These are phyloP conservation scores for Lagorchestes hirsutus DNA, from an alignment of 2,797 vertebrate species.

Conservation along the genomic window DNA sequence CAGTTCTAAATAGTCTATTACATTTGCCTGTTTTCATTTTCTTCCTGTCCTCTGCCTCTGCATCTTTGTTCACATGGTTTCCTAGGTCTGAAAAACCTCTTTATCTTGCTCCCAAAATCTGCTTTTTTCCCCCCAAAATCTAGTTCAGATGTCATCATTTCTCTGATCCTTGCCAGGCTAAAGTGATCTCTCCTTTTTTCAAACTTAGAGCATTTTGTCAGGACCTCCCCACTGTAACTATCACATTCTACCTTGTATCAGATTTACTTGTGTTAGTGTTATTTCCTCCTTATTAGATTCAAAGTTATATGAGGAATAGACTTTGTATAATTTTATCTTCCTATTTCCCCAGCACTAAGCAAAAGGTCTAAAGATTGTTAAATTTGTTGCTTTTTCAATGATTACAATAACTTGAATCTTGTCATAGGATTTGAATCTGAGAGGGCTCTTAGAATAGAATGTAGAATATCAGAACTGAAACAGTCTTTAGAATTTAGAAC, in stretches of 20 bases:
- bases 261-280: not conserved
- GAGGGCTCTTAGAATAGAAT: not conserved
- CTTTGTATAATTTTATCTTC: not conserved
- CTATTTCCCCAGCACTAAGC: not conserved
- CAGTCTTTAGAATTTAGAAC: not conserved
- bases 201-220: not conserved
- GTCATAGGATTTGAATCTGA: not conserved
- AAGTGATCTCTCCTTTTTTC: not conserved
- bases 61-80: not conserved
- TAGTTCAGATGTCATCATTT: not conserved
- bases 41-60: not conserved
- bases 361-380: not conserved
- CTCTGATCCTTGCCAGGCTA: not conserved
- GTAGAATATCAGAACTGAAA: not conserved
- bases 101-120: not conserved
- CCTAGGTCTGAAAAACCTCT: not conserved
- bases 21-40: not conserved
- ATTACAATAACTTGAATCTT: not conserved
- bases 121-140: not conserved
- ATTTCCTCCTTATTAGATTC: not conserved
- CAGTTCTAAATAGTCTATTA: not conserved
- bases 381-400: not conserved
- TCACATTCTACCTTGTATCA: not conserved
- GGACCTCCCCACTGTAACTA: not conserved
- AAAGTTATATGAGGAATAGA: not conserved